phyloP scores from a whole-genome alignment of 2,888 invertebrate species.

The Amphipyra tragopoginis region DNA sequence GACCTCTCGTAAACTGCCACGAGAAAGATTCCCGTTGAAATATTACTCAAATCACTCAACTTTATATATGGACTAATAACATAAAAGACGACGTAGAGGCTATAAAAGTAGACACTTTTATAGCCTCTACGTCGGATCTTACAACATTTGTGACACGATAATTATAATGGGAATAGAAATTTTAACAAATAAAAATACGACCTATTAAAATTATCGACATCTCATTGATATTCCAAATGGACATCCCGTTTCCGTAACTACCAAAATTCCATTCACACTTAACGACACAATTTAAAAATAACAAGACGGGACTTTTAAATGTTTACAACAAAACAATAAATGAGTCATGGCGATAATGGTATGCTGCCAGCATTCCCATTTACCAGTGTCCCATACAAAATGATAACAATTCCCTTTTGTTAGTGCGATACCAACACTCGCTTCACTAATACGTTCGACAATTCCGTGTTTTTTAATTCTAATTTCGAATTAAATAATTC shows the following conservation, averaged over 20 bases:
- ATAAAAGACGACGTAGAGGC: too few species aligned
- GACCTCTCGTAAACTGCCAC: not conserved
- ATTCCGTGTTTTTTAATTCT: constrained; percentile 21
- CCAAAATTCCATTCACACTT: constrained; percentile 21
- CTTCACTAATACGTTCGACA: constrained; percentile 72
- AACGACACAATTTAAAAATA: constrained; percentile 32
- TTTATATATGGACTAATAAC: not conserved
- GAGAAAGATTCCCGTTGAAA: constrained; percentile 9
- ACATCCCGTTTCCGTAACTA: constrained; percentile 15
- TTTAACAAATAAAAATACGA: constrained; percentile 11
- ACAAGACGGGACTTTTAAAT: constrained; percentile 58
- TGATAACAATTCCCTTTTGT: constrained; percentile 87
- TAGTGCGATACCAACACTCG: constrained; percentile 78
- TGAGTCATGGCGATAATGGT: constrained; percentile 83
- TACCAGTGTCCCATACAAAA: constrained; percentile 84
- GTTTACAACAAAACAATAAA: constrained; percentile 59
- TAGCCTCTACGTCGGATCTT: not conserved
- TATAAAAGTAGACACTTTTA: too few species aligned
- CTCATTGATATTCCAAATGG: constrained; percentile 6
- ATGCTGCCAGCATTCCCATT: constrained; percentile 83
- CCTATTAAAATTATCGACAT: constrained; percentile 9
- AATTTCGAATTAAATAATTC: constrained; percentile 9
- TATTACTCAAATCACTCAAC: constrained; percentile 31
- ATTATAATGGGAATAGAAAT: too few species aligned
- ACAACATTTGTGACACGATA: too few species aligned